phyloP scores from a whole-genome alignment of 2,113 vertebrate species.

The Rousettus leschenaultii region DNA sequence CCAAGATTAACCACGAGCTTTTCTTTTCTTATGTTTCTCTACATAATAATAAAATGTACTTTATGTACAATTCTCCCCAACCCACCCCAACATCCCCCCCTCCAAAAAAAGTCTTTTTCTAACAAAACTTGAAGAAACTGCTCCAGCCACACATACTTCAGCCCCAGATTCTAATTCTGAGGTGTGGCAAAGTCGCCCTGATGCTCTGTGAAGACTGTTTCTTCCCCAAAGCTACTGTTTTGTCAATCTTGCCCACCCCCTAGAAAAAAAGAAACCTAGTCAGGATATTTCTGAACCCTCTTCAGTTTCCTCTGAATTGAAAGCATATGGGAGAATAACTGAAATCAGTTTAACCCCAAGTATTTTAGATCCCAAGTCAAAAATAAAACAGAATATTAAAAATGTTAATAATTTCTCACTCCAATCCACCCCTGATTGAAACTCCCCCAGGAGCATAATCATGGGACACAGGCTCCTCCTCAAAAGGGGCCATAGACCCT shows the following conservation, averaged over 20 bases:
- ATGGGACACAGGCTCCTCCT: background rate
- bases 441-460: too few relatives aligned
- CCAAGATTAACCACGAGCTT: slow-evolving; percentile 67
- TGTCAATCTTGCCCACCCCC: background rate
- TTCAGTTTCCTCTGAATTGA: background rate
- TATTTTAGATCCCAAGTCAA: background rate
- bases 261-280: background rate
- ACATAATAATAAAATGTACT: slow-evolving; percentile 72
- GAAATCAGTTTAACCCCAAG: background rate
- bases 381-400: background rate
- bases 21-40: slow-evolving; percentile 72
- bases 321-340: background rate
- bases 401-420: background rate
- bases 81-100: background rate
- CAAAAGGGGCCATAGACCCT: background rate
- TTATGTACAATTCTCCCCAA: slow-evolving; percentile 76
- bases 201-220: background rate
- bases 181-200: background rate
- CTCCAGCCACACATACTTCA: background rate
- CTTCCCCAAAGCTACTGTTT: slow-evolving; percentile 2
- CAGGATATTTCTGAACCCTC: background rate
- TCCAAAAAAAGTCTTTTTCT: slow-evolving; percentile 64
- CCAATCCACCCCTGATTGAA: background rate
- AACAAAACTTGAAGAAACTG: slow-evolving; percentile 28
- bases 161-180: background rate